Evolutionary conservation across 2,888 invertebrate species (phyloP), one percentile per base, ranked within the genome.

Genomic region (Ochlodes sylvanus): DNA sequence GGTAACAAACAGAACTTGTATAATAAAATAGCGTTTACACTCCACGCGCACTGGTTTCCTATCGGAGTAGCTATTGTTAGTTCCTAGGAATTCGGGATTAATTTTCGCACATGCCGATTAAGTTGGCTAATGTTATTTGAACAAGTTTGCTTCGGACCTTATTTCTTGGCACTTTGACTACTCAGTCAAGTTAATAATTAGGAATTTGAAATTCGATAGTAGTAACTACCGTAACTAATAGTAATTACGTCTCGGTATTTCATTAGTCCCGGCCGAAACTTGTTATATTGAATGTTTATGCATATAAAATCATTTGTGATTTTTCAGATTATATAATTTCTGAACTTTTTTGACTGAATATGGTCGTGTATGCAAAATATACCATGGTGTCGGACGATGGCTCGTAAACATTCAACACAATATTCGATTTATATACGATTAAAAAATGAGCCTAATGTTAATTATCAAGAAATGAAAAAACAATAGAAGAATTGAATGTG

Each of bases 11-110:
- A 71, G 70, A 72, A 75, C 81, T 86, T 79, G 78, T 70, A 79
- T 82, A 80, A 83, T 86, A 84, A 86, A 88, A 85, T 80, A 84
- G 79, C 78, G 82, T 83, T 86, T 87, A 86, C 86, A 83, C 84
- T 86, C 81, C 76, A 78, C 82, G 83, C 83, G 79, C 80, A 81
- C 79, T 82, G 82, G 82, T 83, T 80, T 80, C 80, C 78, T 72
- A 73, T 76, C 72, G 75, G 72, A 74, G 75, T 69, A 77, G 72
- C 75, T 77, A 77, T 74, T 68, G 70, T 67, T 70, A 69, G 70
- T 76, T 79, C 77, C 75, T 81, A 77, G 77, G 79, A 79, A 80
- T 79, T 77, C 72, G 64, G 70, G 75, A 81, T 78, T 77, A 70
- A 63, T 69, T 65, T 66, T 66, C 63, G 56, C 61, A 62, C 52